Conservation (phyloP, 2,113 vertebrate genomes). For the Sterrhoptilus dennistouni region DNA sequence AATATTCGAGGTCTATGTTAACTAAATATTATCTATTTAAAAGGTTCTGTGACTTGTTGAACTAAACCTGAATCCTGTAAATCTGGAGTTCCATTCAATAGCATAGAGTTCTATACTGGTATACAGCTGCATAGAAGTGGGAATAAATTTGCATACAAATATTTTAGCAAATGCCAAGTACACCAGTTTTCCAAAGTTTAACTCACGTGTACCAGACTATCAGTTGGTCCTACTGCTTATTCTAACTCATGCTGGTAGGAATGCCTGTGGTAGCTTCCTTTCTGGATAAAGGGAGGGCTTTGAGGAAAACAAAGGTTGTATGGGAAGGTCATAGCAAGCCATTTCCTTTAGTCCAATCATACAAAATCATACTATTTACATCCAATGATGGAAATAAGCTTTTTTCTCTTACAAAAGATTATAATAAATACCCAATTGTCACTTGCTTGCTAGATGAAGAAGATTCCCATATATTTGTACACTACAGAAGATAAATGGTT, state of each 20-base stretch:
- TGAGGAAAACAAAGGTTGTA: not conserved
- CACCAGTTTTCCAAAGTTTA: not conserved
- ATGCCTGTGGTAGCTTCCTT: not conserved
- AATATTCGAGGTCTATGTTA: conserved; percentile 23
- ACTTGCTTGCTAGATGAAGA: not conserved
- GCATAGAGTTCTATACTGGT: not conserved
- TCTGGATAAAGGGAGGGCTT: not conserved
- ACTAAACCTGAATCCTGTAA: not conserved
- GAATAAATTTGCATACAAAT: not conserved
- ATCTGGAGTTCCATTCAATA: not conserved
- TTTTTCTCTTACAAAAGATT: not conserved
- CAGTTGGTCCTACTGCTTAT: not conserved
- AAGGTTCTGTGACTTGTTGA: not conserved
- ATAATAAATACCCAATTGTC: not conserved
- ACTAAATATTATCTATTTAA: not conserved
- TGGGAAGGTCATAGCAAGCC: not conserved
- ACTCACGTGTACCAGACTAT: not conserved
- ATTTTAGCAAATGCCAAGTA: not conserved
- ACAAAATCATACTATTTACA: not conserved
- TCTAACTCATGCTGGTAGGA: not conserved
- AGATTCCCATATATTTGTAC: not conserved
- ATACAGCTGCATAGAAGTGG: not conserved
- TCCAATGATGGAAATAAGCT: not conserved
- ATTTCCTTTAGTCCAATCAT: not conserved
- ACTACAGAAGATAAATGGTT: not conserved